These are phyloP conservation scores for Meloe dianella DNA, from an alignment of 2,888 invertebrate genomes.

Conservation along the genomic window DNA sequence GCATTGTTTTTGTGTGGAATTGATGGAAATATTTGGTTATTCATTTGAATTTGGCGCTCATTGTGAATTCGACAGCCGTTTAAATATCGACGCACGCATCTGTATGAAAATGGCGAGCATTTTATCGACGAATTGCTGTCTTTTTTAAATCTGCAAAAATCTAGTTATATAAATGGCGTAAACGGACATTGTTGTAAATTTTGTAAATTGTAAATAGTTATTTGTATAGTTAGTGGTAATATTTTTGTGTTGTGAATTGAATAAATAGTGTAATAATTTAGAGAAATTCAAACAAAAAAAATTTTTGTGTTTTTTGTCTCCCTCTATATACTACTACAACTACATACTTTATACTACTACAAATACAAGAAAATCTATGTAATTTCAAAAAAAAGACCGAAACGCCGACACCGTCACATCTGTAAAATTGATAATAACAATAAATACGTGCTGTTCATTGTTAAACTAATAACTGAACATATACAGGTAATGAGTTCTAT, in stretches of 20 bases:
- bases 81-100: slow-evolving; percentile 46
- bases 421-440: slow-evolving; percentile 59
- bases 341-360: not conserved
- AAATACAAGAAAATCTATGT: slow-evolving; percentile 62
- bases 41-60: slow-evolving; percentile 22
- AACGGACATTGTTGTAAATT: slow-evolving; percentile 68
- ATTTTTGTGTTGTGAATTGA: slow-evolving; percentile 62
- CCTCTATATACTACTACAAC: slow-evolving; percentile 45
- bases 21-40: not conserved
- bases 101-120: slow-evolving; percentile 59
- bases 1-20: too few species aligned
- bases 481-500: slow-evolving; percentile 49
- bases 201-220: slow-evolving; percentile 77
- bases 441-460: slow-evolving; percentile 59
- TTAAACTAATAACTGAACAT: slow-evolving; percentile 47
- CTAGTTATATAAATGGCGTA: slow-evolving; percentile 72
- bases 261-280: slow-evolving; percentile 19
- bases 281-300: slow-evolving; percentile 9
- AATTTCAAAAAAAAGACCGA: slow-evolving; percentile 26
- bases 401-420: slow-evolving; percentile 66
- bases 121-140: slow-evolving; percentile 56
- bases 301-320: slow-evolving; percentile 67
- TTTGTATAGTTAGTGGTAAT: slow-evolving; percentile 77
- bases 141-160: slow-evolving; percentile 65
- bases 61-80: slow-evolving; percentile 29